Conservation (phyloP, 2,113 vertebrate genomes). For the Prochilodus magdalenae region DNA sequence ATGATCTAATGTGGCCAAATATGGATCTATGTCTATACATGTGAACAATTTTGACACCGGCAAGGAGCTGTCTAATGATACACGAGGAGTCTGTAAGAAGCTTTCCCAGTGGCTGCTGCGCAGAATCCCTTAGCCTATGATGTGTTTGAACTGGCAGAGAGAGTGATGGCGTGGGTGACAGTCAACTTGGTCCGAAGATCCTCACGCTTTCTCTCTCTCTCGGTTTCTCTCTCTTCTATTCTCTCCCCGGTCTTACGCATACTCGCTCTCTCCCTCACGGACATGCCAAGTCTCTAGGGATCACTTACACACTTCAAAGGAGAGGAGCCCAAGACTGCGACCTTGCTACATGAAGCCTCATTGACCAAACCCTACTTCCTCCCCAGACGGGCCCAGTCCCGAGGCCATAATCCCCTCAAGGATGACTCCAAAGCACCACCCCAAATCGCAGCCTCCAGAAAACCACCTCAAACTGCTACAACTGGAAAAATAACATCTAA, state of each 20-base stretch:
- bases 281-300: slow-evolving; percentile 66
- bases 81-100: background rate
- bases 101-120: background rate
- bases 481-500: background rate
- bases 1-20: slow-evolving; percentile 9
- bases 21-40: background rate
- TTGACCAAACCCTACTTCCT: slow-evolving; percentile 71
- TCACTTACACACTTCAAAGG: slow-evolving; percentile 75
- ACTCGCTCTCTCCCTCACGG: slow-evolving; percentile 53
- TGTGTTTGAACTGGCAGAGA: background rate
- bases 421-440: slow-evolving; percentile 46
- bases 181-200: slow-evolving; percentile 1
- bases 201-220: slow-evolving; percentile 39
- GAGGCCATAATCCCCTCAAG: slow-evolving; percentile 58
- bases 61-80: background rate
- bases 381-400: slow-evolving; percentile 61
- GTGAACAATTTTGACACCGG: background rate
- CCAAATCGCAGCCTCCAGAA: slow-evolving; percentile 35
- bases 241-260: slow-evolving; percentile 52
- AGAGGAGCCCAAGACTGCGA: slow-evolving; percentile 66
- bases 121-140: background rate
- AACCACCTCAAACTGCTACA: background rate
- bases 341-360: slow-evolving; percentile 67
- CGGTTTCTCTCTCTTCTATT: slow-evolving; percentile 43
- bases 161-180: slow-evolving; percentile 1